A percentile compares a stretch with the other conserved stretches of the same genome.
phyloP scores from a whole-genome alignment of 2,797 vertebrate genomes.

The Mus spretus region DNA sequence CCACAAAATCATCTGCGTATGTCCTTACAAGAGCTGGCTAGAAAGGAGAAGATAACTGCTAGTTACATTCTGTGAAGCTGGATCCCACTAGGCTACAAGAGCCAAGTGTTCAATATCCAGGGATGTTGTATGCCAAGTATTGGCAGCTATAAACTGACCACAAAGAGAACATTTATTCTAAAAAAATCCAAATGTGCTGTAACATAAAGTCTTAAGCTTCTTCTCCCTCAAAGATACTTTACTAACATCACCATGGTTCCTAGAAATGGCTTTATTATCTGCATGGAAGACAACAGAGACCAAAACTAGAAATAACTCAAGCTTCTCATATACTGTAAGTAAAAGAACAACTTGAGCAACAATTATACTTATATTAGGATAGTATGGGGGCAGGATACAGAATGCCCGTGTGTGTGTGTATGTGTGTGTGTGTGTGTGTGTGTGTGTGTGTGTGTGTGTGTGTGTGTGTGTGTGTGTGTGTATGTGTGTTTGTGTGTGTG shows the following conservation, averaged over 20 bases:
- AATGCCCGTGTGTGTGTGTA: not conserved
- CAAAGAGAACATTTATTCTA: not conserved
- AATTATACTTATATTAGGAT: not conserved
- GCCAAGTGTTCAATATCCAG: not conserved
- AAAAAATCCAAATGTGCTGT: not conserved
- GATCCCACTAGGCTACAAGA: not conserved
- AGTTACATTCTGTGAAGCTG: not conserved
- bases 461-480: not conserved
- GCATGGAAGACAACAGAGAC: not conserved
- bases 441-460: not conserved
- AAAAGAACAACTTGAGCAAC: not conserved
- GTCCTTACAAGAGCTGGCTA: not conserved
- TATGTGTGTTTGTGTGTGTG: not conserved
- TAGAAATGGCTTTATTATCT: not conserved
- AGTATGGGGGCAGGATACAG: fast-evolving
- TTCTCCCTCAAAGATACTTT: not conserved
- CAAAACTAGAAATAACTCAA: not conserved
- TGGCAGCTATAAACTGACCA: not conserved
- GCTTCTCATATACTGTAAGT: not conserved
- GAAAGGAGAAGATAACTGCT: not conserved
- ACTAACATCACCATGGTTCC: not conserved
- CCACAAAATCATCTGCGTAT: not conserved
- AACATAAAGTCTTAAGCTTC: not conserved
- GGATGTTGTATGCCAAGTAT: not conserved
- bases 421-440: not conserved